Conservation (phyloP, 2,888 invertebrate genomes). For the Balanococcus diminutus region DNA sequence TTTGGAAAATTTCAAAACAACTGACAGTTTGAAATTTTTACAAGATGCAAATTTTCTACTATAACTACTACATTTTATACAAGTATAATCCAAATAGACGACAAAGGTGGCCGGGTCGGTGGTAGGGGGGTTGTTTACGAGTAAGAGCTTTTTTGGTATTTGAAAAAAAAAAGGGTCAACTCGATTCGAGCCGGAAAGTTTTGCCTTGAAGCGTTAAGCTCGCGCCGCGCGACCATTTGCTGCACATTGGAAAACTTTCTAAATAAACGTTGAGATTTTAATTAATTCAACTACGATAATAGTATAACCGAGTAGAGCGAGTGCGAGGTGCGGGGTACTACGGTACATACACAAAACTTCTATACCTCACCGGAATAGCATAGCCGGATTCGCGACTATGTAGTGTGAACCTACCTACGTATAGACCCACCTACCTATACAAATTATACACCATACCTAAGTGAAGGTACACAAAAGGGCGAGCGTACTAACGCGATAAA, state of each 20-base stretch:
- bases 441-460: too few relatives aligned
- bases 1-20: slow-evolving; percentile 3
- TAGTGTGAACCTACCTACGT: not conserved
- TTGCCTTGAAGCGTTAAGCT: not conserved
- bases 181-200: not conserved
- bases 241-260: not conserved
- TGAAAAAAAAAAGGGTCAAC: not conserved
- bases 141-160: not conserved
- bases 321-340: not conserved
- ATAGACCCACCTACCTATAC: too few relatives aligned
- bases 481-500: not conserved
- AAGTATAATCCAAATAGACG: not conserved
- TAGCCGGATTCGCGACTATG: too few relatives aligned
- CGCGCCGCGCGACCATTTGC: not conserved
- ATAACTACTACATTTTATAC: not conserved
- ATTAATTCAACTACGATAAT: not conserved
- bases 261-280: slow-evolving; percentile 12
- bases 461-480: not conserved
- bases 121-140: not conserved
- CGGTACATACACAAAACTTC: not conserved
- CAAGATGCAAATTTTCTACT: slow-evolving; percentile 7
- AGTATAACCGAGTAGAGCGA: not conserved
- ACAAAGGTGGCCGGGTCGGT: not conserved
- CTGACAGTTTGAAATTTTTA: slow-evolving; percentile 29
- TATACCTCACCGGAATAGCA: not conserved